phyloP scores from a whole-genome alignment of 2,888 invertebrate species.

The Drosophila ustulata region DNA sequence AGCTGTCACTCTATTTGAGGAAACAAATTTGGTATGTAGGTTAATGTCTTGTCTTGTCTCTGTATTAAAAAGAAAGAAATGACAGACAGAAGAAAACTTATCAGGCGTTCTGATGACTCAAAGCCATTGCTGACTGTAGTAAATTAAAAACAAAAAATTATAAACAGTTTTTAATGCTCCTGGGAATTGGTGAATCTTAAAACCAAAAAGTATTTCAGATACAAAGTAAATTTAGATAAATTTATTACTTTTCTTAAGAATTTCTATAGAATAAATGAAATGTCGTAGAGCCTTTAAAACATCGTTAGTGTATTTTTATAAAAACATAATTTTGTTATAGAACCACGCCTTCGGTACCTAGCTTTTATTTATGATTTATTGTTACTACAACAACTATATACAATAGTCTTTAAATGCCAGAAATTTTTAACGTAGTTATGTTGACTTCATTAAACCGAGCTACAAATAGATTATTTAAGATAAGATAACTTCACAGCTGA shows the following conservation, averaged over 20 bases:
- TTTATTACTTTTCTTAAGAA: too few relatives aligned
- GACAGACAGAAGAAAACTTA: not conserved
- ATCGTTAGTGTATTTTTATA: not conserved
- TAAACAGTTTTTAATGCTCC: not conserved
- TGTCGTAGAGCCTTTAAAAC: not conserved
- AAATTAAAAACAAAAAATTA: not conserved
- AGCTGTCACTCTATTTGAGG: not conserved
- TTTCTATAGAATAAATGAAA: too few relatives aligned
- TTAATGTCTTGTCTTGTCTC: not conserved
- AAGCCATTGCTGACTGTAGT: not conserved
- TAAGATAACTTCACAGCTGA: not conserved
- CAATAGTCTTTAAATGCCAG: not conserved
- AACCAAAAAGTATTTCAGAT: not conserved
- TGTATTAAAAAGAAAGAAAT: not conserved
- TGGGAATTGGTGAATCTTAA: not conserved
- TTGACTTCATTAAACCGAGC: not conserved
- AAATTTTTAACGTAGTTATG: not conserved
- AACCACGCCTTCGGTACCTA: not conserved
- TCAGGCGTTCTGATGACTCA: not conserved
- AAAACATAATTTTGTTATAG: not conserved
- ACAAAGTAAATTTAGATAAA: not conserved
- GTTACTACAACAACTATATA: not conserved
- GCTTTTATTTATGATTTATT: not conserved
- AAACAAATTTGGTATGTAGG: slow-evolving; percentile 28
- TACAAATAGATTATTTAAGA: not conserved